phyloP scores from a whole-genome alignment of 2,888 invertebrate species.

The Metopia argyrocephala region DNA sequence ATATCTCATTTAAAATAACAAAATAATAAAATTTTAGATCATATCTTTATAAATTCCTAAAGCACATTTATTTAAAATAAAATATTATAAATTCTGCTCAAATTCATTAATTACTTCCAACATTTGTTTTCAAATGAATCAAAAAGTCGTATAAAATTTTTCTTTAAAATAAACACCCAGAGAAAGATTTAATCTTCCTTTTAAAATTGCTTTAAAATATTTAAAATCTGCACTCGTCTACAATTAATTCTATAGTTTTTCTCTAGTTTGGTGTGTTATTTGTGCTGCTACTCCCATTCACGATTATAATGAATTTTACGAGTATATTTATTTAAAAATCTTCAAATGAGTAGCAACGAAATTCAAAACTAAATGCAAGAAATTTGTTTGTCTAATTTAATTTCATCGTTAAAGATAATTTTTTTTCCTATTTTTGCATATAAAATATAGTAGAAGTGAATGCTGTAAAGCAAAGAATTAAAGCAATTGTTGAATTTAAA shows the following conservation, averaged over 20 bases:
- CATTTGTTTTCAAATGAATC: background rate
- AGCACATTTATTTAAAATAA: no score
- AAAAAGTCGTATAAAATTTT: no score
- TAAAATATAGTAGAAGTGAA: background rate
- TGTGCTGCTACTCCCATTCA: no score
- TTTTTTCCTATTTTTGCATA: no score
- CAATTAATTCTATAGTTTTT: background rate
- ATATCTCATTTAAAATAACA: no score
- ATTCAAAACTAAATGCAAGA: constrained; percentile 35
- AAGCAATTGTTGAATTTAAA: constrained; percentile 23
- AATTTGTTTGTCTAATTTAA: constrained; percentile 17
- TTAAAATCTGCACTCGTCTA: constrained; percentile 16
- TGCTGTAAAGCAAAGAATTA: constrained; percentile 22
- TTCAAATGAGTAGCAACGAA: constrained; percentile 31
- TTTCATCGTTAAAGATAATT: no score
- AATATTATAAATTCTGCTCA: no score
- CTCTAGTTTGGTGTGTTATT: no score
- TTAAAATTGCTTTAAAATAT: constrained; percentile 42
- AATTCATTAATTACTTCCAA: background rate
- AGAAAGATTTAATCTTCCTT: constrained; percentile 18
- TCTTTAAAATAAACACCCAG: no score
- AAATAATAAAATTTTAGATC: no score
- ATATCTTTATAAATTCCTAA: no score
- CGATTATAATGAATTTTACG: no score
- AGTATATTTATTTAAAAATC: background rate